Evolutionary conservation across 2,888 invertebrate genomes (phyloP), one percentile per base, ranked within the genome.

Genomic region (Eugnorisma glareosa): DNA sequence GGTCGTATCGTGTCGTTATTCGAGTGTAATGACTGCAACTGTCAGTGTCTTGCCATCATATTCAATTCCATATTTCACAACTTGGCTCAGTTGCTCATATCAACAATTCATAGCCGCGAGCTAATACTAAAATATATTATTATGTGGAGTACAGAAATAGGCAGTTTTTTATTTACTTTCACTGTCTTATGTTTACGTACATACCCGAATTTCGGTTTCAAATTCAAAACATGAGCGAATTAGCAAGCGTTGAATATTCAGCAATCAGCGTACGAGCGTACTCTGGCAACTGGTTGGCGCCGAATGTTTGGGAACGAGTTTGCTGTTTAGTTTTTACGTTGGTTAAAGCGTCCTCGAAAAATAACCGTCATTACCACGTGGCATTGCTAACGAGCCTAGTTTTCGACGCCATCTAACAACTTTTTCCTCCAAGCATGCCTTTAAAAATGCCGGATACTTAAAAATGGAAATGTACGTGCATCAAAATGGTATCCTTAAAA

Each of bases 261-360:
- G 85, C 85, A 89, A 90, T 91, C 81, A 87, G 84, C 81, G 79
- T 75, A 75, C n/a, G 43, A 43, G 31, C 57, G 59, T 74, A 67
- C 64, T 72, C 28, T 51, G 45, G 68, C 59, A 84, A 83, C 86
- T 82, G 73, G 86, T 87, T 83, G 82, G 74, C 76, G 72, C 81
- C 77, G 78, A 86, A 89, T 86, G 85, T 89, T 89, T 91, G 84
- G 77, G 88, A 95, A 95, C 94, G 83, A 93, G 95, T 95, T 93
- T 89, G 85, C 80, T 87, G 89, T 91, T 93, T 91, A 91, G 94
- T 95, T 95, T 95, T 95, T 95, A 89, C 85, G 88, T 86, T 86
- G 82, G 81, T 82, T 87, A 88, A n/a, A n/a, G 88, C 91, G 95
- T 94, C 95, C 95, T 96, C 94, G 95, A 96, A 94, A 95, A 92